These are phyloP conservation scores for Drosophila grimshawi DNA, from an alignment of 1,140 invertebrate species.

Conservation along the genomic window DNA sequence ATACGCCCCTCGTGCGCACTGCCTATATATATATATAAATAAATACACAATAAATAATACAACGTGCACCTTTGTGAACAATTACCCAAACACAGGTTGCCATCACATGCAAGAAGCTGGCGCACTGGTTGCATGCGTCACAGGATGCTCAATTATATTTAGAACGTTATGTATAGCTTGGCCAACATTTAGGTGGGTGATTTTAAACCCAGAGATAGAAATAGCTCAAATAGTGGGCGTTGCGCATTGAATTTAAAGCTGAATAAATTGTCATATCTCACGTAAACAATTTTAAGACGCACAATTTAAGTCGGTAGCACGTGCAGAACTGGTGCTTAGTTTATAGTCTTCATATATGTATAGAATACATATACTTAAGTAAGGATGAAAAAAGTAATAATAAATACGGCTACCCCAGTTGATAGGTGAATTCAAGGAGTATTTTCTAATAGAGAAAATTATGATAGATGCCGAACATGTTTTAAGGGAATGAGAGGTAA, in stretches of 20 bases:
- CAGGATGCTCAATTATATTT: slow-evolving; percentile 59
- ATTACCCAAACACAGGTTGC: slow-evolving; percentile 48
- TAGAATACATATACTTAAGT: neutral
- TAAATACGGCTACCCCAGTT: neutral
- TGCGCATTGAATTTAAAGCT: neutral
- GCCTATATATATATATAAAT: neutral
- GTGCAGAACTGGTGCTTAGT: neutral
- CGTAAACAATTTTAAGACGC: neutral
- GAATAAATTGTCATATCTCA: neutral
- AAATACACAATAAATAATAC: neutral
- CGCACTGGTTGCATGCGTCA: slow-evolving; percentile 3
- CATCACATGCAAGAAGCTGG: slow-evolving; percentile 14
- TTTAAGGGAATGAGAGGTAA: no score
- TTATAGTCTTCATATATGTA: neutral
- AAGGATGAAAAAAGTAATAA: no score
- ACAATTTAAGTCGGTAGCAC: neutral
- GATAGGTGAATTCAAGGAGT: neutral
- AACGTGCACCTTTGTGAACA: slow-evolving; percentile 50
- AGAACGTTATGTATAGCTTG: slow-evolving; percentile 38
- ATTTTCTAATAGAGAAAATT: neutral
- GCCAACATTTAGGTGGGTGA: slow-evolving; percentile 33
- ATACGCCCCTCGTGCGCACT: slow-evolving; percentile 11
- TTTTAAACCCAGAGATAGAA: slow-evolving; percentile 13
- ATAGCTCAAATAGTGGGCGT: slow-evolving; percentile 25
- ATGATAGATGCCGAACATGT: neutral